phyloP scores from a whole-genome alignment of 1,140 invertebrate genomes.

The Aleiodes sp. region DNA sequence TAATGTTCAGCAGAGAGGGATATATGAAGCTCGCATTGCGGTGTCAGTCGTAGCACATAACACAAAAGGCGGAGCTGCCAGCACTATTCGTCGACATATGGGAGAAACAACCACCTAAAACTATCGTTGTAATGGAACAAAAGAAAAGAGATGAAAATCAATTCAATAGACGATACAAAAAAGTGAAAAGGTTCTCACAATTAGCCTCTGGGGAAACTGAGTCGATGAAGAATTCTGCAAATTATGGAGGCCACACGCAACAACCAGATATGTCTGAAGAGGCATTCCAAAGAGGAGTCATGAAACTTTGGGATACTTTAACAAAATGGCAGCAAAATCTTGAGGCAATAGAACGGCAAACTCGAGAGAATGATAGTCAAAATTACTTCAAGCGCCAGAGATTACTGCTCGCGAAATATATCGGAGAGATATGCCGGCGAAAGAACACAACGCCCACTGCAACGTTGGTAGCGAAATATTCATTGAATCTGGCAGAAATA shows the following conservation, averaged over 20 bases:
- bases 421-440: no score
- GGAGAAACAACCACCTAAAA: not conserved
- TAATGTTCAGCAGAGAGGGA: not conserved
- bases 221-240: not conserved
- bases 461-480: no score
- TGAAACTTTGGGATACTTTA: not conserved
- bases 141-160: not conserved
- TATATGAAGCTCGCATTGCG: not conserved
- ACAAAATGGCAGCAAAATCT: not conserved
- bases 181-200: not conserved
- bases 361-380: no score
- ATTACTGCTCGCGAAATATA: no score
- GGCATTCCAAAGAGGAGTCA: not conserved
- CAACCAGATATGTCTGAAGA: not conserved
- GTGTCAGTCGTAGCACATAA: not conserved
- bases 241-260: not conserved
- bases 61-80: not conserved
- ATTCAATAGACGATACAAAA: not conserved
- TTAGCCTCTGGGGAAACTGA: not conserved
- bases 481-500: no score
- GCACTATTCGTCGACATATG: not conserved
- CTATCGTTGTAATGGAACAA: not conserved
- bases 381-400: no score
- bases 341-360: no score
- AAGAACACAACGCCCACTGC: no score